A percentile compares a stretch with the other conserved stretches of the same genome.
These are phyloP conservation scores for Numida meleagris DNA, from an alignment of 2,113 vertebrate species.

Conservation along the genomic window DNA sequence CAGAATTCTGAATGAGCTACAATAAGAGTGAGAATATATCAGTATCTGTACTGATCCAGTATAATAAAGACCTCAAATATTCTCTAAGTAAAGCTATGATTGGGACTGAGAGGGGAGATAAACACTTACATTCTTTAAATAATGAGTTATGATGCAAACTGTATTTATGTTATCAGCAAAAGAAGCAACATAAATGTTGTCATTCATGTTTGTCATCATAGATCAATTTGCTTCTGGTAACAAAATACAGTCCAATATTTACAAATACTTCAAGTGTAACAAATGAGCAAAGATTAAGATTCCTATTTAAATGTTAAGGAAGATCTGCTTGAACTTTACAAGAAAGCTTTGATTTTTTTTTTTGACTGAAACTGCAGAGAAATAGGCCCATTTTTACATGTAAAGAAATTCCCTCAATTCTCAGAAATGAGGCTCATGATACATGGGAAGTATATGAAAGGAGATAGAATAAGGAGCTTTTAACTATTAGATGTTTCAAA, in stretches of 20 bases:
- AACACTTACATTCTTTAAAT: not conserved
- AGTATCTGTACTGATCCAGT: not conserved
- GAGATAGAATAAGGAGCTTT: no score
- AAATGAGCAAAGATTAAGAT: not conserved
- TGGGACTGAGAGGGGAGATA: not conserved
- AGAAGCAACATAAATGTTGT: not conserved
- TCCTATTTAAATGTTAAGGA: not conserved
- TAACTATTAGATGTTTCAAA: not conserved
- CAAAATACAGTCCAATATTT: not conserved
- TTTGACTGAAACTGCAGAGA: not conserved
- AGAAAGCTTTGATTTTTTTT: constrained; percentile 1
- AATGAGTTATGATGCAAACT: not conserved
- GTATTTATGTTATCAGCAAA: not conserved
- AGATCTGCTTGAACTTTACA: not conserved
- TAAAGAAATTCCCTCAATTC: not conserved
- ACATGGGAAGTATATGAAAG: not conserved
- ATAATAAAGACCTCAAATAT: not conserved
- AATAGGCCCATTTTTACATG: not conserved
- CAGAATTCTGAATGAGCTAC: not conserved
- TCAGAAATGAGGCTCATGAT: not conserved
- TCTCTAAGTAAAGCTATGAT: not conserved
- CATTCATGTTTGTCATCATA: not conserved
- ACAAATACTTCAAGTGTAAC: not conserved
- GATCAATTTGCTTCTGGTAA: not conserved
- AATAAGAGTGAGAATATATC: not conserved